Percentiles rank a stretch among this genome's conserved stretches.
Conservation (phyloP, 2,113 vertebrate genomes). For the Grus americana region DNA sequence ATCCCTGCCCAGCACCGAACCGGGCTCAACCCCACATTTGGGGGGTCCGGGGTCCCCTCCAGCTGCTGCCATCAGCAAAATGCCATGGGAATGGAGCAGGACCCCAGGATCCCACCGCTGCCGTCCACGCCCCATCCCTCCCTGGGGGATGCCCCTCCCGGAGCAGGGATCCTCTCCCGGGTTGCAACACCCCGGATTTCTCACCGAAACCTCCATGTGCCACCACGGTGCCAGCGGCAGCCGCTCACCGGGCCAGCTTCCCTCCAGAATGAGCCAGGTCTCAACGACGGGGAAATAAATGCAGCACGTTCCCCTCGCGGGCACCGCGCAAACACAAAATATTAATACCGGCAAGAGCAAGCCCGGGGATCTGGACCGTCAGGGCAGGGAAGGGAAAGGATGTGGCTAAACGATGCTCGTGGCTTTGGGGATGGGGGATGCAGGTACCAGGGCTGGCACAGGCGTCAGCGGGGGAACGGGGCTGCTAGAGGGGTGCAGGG, state of each 20-base stretch:
- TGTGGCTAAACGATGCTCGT: not conserved
- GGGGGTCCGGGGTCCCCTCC: too few relatives aligned
- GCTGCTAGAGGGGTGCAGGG: not conserved
- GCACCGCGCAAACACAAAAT: not conserved
- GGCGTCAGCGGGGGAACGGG: not conserved
- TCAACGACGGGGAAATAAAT: not conserved
- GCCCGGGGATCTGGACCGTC: too few relatives aligned
- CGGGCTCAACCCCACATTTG: not conserved
- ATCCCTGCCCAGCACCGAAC: not conserved
- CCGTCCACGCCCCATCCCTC: not conserved
- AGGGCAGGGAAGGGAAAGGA: not conserved
- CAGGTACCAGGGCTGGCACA: not conserved
- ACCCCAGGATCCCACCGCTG: not conserved
- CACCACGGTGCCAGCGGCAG: not conserved
- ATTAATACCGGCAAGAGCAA: too few relatives aligned
- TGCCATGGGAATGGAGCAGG: not conserved
- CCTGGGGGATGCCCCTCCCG: not conserved
- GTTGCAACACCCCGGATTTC: not conserved
- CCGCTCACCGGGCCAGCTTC: not conserved
- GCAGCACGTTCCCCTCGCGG: not conserved
- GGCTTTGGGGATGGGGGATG: not conserved
- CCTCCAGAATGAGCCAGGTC: not conserved
- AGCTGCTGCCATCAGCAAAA: not conserved
- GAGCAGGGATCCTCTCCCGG: not conserved
- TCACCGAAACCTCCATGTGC: not conserved